A percentile compares a stretch with the other conserved stretches of the same genome.
Evolutionary conservation across 2,888 invertebrate genomes (phyloP).

Genomic region (Brachylomia viminalis): DNA sequence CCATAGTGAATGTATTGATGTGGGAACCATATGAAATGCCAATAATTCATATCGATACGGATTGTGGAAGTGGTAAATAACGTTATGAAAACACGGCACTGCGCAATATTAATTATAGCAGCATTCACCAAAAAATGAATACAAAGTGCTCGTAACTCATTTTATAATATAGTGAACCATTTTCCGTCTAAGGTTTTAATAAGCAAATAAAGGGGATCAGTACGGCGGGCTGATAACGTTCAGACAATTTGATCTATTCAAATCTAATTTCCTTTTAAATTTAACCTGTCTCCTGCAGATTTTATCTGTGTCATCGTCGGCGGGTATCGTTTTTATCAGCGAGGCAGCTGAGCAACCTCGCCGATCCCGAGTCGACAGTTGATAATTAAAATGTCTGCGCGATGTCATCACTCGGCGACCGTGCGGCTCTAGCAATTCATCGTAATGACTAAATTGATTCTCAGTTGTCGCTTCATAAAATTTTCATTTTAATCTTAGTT

Average conservation of each 20-base stretch:
- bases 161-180: slow-evolving; percentile 53
- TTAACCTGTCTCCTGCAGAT: slow-evolving; percentile 85
- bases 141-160: slow-evolving; percentile 48
- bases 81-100: slow-evolving; percentile 38
- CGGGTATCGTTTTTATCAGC: slow-evolving; percentile 83
- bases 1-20: slow-evolving; percentile 53
- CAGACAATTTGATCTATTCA: slow-evolving; percentile 83
- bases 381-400: slow-evolving; percentile 89
- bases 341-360: slow-evolving; percentile 74
- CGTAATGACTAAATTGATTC: slow-evolving; percentile 87
- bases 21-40: slow-evolving; percentile 48
- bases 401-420: slow-evolving; percentile 82
- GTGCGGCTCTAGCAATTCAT: slow-evolving; percentile 75
- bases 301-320: slow-evolving; percentile 84
- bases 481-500: slow-evolving; percentile 75
- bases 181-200: slow-evolving; percentile 58
- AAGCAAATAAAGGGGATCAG: slow-evolving; percentile 71
- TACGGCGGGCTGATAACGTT: slow-evolving; percentile 70
- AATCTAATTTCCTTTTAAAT: slow-evolving; percentile 87
- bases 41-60: slow-evolving; percentile 48
- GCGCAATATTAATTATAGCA: slow-evolving; percentile 55
- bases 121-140: slow-evolving; percentile 39
- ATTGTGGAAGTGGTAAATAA: slow-evolving; percentile 57
- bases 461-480: slow-evolving; percentile 78
- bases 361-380: slow-evolving; percentile 84